Percentiles rank a stretch among this genome's conserved stretches.
These are phyloP conservation scores for Lycaena phlaeas DNA, from an alignment of 2,888 invertebrate genomes.

Conservation along the genomic window DNA sequence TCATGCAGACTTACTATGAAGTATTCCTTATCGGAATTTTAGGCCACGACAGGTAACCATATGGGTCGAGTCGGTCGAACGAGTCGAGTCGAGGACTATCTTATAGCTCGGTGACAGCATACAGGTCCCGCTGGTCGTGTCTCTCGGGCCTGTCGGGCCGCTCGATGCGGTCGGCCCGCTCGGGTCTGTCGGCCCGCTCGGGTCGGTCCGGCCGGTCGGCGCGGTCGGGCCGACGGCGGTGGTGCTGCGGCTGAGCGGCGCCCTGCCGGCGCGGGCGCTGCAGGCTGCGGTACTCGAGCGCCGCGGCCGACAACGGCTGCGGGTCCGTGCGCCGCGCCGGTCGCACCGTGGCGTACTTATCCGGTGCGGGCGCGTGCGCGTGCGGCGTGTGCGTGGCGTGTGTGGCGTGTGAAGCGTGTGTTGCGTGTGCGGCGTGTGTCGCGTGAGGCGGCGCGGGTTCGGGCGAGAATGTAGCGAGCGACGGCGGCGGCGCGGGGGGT, in stretches of 20 bases:
- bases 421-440: conserved; percentile 52
- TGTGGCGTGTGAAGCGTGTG: conserved; percentile 27
- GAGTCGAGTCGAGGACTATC: no score
- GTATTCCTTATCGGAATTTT: no score
- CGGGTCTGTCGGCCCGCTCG: conserved; percentile 16
- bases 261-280: conserved; percentile 61
- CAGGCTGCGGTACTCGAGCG: conserved; percentile 73
- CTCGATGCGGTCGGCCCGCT: conserved; percentile 71
- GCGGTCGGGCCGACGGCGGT: conserved; percentile 25
- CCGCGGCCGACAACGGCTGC: conserved; percentile 69
- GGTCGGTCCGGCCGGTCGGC: conserved; percentile 18
- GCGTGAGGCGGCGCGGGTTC: conserved; percentile 32
- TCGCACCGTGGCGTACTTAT: conserved; percentile 52
- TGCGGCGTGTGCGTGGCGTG: conserved; percentile 16
- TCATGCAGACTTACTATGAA: background rate
- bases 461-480: conserved; percentile 43
- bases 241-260: conserved; percentile 25
- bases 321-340: conserved; percentile 48
- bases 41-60: no score
- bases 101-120: conserved; percentile 77
- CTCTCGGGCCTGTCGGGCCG: conserved; percentile 39
- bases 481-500: conserved; percentile 48
- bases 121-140: conserved; percentile 67
- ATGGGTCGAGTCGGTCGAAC: no score
- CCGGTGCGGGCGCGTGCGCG: conserved; percentile 20